Conservation (phyloP, 2,797 vertebrate species). For the Spatula clypeata region DNA sequence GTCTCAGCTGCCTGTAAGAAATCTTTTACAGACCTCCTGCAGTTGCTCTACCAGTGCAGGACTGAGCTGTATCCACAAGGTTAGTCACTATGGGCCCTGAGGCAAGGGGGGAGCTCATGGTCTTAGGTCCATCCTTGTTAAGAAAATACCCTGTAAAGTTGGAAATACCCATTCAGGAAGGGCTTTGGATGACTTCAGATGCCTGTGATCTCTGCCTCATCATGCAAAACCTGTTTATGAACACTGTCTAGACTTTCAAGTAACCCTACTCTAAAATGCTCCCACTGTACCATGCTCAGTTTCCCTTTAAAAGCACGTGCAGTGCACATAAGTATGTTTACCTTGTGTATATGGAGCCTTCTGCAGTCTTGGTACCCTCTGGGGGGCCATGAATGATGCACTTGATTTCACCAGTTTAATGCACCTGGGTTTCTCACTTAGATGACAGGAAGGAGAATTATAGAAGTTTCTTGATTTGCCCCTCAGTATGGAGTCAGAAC, state of each 20-base stretch:
- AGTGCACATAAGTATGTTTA: neutral
- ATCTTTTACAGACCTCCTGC: neutral
- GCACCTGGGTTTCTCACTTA: neutral
- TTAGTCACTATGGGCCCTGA: neutral
- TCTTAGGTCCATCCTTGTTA: neutral
- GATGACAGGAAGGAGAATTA: neutral
- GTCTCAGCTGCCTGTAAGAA: neutral
- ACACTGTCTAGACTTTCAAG: neutral
- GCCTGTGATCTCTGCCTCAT: neutral
- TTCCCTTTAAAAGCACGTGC: neutral
- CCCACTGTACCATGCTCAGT: neutral
- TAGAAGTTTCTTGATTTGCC: neutral
- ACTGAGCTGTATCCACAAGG: neutral
- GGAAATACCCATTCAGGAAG: neutral
- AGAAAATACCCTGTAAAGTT: neutral
- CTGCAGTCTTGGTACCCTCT: accelerated
- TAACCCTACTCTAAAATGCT: neutral
- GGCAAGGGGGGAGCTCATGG: neutral
- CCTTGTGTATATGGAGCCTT: neutral
- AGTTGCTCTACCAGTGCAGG: neutral
- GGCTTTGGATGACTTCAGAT: neutral
- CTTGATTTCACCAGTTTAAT: neutral
- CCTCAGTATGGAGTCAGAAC: neutral
- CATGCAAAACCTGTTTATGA: neutral
- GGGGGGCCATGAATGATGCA: neutral